These are phyloP conservation scores for Eurytoma adleriae DNA, from an alignment of 2,888 invertebrate species.

Conservation along the genomic window DNA sequence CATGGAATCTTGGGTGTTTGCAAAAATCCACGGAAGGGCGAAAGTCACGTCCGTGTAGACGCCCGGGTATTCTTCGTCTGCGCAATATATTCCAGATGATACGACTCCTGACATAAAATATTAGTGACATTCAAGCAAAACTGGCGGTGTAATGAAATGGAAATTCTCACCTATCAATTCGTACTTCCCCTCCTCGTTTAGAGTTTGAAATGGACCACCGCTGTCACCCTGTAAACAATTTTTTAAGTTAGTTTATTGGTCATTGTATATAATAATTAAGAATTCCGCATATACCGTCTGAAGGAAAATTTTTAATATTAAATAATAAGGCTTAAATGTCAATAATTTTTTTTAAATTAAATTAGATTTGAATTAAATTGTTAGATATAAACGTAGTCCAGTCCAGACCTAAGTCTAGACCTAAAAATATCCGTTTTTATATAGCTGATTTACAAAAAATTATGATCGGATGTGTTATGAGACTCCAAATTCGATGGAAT, in stretches of 20 bases:
- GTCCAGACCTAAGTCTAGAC: too few relatives aligned
- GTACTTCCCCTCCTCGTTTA: constrained; percentile 5
- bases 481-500: too few relatives aligned
- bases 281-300: too few relatives aligned
- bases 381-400: too few relatives aligned
- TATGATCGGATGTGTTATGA: too few relatives aligned
- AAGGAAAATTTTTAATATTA: too few relatives aligned
- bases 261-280: too few relatives aligned
- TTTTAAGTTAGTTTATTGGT: not conserved
- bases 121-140: not conserved
- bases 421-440: too few relatives aligned
- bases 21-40: constrained; percentile 60
- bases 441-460: too few relatives aligned
- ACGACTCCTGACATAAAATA: constrained; percentile 56
- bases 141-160: not conserved
- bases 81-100: constrained; percentile 61
- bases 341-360: too few relatives aligned
- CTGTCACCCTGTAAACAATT: constrained; percentile 61
- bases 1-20: constrained; percentile 61
- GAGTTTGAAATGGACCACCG: constrained; percentile 62
- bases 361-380: too few relatives aligned
- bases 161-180: constrained; percentile 57
- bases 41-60: constrained; percentile 61
- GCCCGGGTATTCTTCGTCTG: constrained; percentile 57
- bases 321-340: too few relatives aligned